Evolutionary conservation across 2,888 invertebrate genomes (phyloP), one percentile per base, ranked within the genome.

Genomic region (Caenorhabditis becei): DNA sequence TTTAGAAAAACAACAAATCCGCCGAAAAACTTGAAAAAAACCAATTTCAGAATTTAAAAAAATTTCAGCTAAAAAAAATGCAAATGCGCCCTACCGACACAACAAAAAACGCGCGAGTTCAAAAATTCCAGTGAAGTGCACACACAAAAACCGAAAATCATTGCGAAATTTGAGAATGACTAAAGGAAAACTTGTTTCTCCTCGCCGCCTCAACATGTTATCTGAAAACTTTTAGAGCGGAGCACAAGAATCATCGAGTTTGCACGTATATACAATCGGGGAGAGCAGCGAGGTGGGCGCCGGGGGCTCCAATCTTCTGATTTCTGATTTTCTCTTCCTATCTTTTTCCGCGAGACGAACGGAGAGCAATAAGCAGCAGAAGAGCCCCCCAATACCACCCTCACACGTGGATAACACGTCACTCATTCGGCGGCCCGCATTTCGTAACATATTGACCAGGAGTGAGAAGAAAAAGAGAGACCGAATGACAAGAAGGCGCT

Each of bases 391-490:
- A 47, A 3, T 47, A 10, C 47, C 47, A 47, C 47, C 47, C 47
- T 47, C 47, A 47, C 47, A 47, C 47, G 47, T 47, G 47, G n/a
- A n/a, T 18, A 5, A 20, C 47, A 47, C 47, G 47, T 47, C 47
- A 47, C 18, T 47, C 41, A 7, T 10, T 41, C 3, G 41, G 14
- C 41, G 14, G 41, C 16, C 16, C 8, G 18, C 3, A 47, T 47
- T 47, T 47, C 47, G 47, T 11, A 47, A 47, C 18, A n/a, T 47
- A 18, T 47, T 47, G 47, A 47, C 47, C 54, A 28, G 54, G 65
- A 65, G 23, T 32, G 58, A 28, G 14, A 24, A 49, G 26, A 35
- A 37, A 23, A 18, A 49, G n/a, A 28, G 44, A 10, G 41, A 58
- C 32, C 32, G 32, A 32, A 10, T 7, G 32, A 7, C 32, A 4